These are phyloP conservation scores for Gulo gulo DNA, from an alignment of 2,113 vertebrate species.

Conservation along the genomic window DNA sequence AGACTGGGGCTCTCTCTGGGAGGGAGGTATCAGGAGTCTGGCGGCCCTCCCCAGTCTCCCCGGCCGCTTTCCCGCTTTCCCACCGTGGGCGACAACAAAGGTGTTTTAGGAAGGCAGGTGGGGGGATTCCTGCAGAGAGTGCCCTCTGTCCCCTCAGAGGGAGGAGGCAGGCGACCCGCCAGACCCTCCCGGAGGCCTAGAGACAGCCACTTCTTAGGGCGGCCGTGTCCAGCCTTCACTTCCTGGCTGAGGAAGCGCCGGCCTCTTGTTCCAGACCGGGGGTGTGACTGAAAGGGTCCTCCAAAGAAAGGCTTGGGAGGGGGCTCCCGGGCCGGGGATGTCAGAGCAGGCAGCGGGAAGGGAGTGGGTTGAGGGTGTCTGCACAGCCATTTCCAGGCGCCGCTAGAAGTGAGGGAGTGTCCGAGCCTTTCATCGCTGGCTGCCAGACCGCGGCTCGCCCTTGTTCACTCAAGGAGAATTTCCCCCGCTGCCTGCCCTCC, in stretches of 20 bases:
- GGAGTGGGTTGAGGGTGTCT: not conserved
- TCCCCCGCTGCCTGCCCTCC: constrained; percentile 77
- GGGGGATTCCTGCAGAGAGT: not conserved
- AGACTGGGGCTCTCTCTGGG: not conserved
- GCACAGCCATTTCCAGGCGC: constrained; percentile 28
- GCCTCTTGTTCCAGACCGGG: not conserved
- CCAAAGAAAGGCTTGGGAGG: not conserved
- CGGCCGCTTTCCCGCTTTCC: not conserved
- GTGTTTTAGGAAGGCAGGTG: not conserved
- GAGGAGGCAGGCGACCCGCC: not conserved
- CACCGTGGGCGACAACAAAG: not conserved
- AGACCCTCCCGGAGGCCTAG: not conserved
- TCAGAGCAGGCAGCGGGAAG: not conserved
- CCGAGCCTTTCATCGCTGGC: constrained; percentile 68
- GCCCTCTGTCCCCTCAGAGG: not conserved
- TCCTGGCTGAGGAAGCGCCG: not conserved
- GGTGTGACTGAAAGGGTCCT: not conserved
- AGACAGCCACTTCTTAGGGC: not conserved
- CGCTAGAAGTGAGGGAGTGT: constrained; percentile 12
- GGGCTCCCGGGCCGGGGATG: not conserved
- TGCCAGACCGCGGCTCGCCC: constrained; percentile 78
- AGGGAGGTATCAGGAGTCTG: not conserved
- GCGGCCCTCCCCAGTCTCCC: not conserved
- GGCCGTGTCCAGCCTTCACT: not conserved
- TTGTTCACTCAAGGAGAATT: constrained; percentile 81